Conservation (phyloP, 2,113 vertebrate genomes). For the Rhea americana region DNA sequence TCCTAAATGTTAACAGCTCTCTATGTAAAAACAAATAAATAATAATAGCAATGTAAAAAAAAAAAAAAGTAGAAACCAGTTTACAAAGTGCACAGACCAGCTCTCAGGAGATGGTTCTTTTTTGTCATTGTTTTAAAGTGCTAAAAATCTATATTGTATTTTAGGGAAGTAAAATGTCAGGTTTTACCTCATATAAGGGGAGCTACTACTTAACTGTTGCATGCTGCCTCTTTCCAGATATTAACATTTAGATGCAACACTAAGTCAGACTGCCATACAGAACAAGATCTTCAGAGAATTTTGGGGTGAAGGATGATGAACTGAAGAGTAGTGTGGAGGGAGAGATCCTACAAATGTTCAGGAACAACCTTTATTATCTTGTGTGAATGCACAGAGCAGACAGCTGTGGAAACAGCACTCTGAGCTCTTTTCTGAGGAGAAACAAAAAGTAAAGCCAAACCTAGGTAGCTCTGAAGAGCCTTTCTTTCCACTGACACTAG, state of each 20-base stretch:
- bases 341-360: background rate
- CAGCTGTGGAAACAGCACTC: background rate
- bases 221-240: background rate
- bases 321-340: accelerated
- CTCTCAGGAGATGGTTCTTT: background rate
- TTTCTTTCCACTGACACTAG: background rate
- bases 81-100: background rate
- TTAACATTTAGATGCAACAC: background rate
- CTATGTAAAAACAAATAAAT: background rate
- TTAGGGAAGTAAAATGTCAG: background rate
- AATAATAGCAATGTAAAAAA: background rate
- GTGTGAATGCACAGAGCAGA: background rate
- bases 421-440: background rate
- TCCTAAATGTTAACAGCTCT: background rate
- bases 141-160: background rate
- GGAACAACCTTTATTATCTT: background rate
- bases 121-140: background rate
- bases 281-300: background rate
- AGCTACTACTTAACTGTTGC: background rate
- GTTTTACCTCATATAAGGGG: background rate
- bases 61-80: background rate
- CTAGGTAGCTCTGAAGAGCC: background rate
- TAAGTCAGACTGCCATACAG: background rate
- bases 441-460: too few species aligned
- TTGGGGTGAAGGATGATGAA: background rate